Conservation (phyloP, 2,888 invertebrate species). For the Dasysyrphus albostriatus region DNA sequence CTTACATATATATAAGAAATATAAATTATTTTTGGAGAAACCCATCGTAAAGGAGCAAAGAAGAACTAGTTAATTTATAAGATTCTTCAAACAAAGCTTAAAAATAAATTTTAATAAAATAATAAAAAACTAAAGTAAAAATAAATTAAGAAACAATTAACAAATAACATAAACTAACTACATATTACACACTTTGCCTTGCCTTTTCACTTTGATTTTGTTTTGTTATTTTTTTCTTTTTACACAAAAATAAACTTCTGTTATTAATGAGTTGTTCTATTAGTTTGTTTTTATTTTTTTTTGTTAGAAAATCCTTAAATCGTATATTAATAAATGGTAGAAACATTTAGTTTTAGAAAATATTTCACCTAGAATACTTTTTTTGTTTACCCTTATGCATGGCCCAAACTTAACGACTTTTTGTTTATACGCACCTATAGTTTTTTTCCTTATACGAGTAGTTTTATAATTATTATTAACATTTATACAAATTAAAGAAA, state of each 20-base stretch:
- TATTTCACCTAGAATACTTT: constrained; percentile 51
- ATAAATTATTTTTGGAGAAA: too few relatives aligned
- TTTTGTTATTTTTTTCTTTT: not conserved
- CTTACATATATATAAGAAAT: too few relatives aligned
- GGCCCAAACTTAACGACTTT: constrained; percentile 68
- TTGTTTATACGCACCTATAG: constrained; percentile 45
- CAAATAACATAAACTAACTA: not conserved
- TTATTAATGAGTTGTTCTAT: not conserved
- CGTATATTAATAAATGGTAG: not conserved
- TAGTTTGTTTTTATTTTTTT: constrained; percentile 5
- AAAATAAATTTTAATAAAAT: not conserved
- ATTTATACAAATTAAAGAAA: constrained; percentile 11
- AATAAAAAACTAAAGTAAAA: constrained; percentile 20
- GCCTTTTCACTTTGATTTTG: constrained; percentile 43
- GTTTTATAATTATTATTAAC: constrained; percentile 23
- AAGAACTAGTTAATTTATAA: not conserved
- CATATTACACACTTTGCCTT: constrained; percentile 67
- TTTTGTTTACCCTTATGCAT: constrained; percentile 60
- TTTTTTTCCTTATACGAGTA: not conserved
- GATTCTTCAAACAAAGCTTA: constrained; percentile 5
- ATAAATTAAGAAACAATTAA: constrained; percentile 5
- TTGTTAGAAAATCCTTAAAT: constrained; percentile 53
- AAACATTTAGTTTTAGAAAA: constrained; percentile 41
- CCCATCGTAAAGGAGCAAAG: too few relatives aligned
- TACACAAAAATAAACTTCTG: constrained; percentile 49